Base-by-base conservation (phyloP, 2,113 vertebrate species). In the Etheostoma spectabile region DNA sequence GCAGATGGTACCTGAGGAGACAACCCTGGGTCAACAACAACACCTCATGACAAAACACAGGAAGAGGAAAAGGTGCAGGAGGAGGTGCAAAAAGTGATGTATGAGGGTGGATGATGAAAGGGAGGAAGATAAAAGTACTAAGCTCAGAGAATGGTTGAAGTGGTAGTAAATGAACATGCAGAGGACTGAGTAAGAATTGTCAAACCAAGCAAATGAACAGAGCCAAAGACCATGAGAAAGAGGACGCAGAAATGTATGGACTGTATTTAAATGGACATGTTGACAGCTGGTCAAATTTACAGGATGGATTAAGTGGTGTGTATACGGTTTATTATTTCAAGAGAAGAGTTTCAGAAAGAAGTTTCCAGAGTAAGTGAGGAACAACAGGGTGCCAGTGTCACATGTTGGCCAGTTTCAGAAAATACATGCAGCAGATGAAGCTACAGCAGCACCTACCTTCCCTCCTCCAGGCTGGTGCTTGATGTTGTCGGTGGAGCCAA, bases 401-500 rank as follows among this genome's bases (percentile, higher is more conserved):
- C 49, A 0, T 1, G 72, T 65, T 8, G 3, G 27, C 8, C 13
- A 2, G 55, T 16, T n/a, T 63, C 45, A 67, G 30, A 63, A 52
- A 56, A 55, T 1, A 19, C 45, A 60, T 8, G 49, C 19, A 16
- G 48, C 35, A 11, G 66, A 6, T 6, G 30, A 66, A 35, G 6
- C 45, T 18, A 4, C 21, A 30, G 42, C 0, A 12, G 18, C n/a
- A 83, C 92, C 27, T 79, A 99, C 98, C 97, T 97, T 98, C n/a
- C 97, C 98, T 71, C 98, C 98, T 0, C 97, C 97, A 0, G 98
- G 97, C 90, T 99, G 97, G 76, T 99, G 91, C 56, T 97, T 99
- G 56, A 97, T 97, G 71, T 99, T 99, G 74, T 99, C 97, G 0
- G 96, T 99, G 8, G 98, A 99, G 63, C 97, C 97, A 0, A 99